Evolutionary conservation across 2,113 vertebrate species (phyloP).

Genomic region (Dendrocopos noguchii): DNA sequence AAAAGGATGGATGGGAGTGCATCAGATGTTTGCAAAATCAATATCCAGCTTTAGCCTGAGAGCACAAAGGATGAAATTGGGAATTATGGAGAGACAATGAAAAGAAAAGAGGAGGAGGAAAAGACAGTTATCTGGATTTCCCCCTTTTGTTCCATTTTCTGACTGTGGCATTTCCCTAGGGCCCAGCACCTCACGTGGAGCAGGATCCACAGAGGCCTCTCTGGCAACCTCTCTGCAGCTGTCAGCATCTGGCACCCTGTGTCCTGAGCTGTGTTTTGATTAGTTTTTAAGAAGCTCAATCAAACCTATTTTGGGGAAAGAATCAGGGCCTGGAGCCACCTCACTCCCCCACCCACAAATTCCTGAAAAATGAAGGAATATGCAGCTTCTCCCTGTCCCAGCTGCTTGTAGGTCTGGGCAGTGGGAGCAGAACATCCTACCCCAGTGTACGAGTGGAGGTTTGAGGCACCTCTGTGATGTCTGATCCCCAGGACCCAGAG

Average conservation of each 20-base stretch:
- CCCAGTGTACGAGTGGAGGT: not conserved
- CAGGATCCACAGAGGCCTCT: not conserved
- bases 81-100: not conserved
- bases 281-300: conserved; percentile 41
- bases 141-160: not conserved
- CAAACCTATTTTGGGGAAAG: not conserved
- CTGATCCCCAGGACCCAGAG: not conserved
- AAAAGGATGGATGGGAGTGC: not conserved
- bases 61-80: not conserved
- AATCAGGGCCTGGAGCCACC: not conserved
- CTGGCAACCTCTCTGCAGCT: not conserved
- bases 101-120: not conserved
- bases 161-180: not conserved
- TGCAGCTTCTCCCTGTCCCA: not conserved
- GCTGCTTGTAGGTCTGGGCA: not conserved
- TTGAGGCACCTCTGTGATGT: not conserved
- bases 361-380: fast-evolving
- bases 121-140: not conserved
- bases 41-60: not conserved
- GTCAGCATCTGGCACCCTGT: conserved; percentile 31
- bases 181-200: not conserved
- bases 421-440: not conserved
- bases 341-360: not conserved
- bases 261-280: conserved; percentile 14
- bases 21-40: not conserved